Conservation (phyloP, 1,140 invertebrate genomes). For the Drosophila bipectinata region DNA sequence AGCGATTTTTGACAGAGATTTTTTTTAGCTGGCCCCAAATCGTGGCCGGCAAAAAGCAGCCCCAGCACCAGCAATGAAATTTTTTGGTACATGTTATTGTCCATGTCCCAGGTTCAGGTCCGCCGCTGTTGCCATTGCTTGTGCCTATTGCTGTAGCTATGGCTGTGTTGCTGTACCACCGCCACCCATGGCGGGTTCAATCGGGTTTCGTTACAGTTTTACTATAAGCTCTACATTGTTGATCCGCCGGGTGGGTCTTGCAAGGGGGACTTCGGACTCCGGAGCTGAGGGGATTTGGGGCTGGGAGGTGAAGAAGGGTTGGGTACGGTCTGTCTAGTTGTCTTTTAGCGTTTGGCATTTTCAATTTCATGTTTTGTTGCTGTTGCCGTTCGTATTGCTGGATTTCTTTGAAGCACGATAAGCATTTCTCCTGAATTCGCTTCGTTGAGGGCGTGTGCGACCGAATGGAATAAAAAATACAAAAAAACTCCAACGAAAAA, state of each 20-base stretch:
- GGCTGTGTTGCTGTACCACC: constrained; percentile 43
- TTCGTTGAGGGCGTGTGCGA: constrained; percentile 77
- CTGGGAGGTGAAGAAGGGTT: constrained; percentile 30
- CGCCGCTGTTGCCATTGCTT: constrained; percentile 24
- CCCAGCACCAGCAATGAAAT: constrained; percentile 75
- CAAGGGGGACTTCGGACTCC: neutral
- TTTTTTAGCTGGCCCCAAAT: constrained; percentile 58
- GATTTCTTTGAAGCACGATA: constrained; percentile 80
- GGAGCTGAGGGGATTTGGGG: neutral
- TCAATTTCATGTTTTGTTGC: constrained; percentile 78
- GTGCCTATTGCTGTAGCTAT: constrained; percentile 36
- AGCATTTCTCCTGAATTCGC: constrained; percentile 81
- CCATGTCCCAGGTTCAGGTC: constrained; percentile 70
- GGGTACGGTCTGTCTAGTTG: constrained; percentile 60
- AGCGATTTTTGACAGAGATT: constrained; percentile 78
- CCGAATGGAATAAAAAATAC: constrained; percentile 16
- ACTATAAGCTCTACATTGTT: constrained; percentile 68
- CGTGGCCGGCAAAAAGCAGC: constrained; percentile 50
- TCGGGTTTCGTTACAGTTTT: constrained; percentile 82
- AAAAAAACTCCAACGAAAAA: constrained; percentile 40
- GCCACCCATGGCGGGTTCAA: constrained; percentile 81
- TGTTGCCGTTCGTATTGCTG: constrained; percentile 54
- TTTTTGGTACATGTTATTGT: constrained; percentile 80
- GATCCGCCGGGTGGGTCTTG: constrained; percentile 18
- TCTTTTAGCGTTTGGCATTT: constrained; percentile 81